Conservation (phyloP, 2,888 invertebrate genomes). For the Polietes domitor region DNA sequence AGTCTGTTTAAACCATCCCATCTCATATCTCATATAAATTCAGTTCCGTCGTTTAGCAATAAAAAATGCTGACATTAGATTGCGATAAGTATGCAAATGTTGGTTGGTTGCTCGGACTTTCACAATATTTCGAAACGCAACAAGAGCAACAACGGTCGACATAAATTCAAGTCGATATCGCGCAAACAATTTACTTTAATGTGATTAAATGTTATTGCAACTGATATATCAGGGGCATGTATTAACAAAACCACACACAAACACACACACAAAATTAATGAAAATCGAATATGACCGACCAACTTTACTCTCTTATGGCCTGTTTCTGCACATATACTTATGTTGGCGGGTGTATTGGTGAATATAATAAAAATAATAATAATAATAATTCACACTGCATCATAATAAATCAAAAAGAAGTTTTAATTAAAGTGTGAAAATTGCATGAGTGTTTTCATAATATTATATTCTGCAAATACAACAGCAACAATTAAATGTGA, state of each 20-base stretch:
- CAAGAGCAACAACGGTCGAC: background rate
- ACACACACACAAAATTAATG: constrained; percentile 4
- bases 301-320: too few relatives aligned
- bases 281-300: constrained; percentile 9
- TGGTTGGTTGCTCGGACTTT: too few relatives aligned
- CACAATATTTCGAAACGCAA: background rate
- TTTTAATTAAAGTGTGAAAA: constrained; percentile 62
- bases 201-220: constrained; percentile 48
- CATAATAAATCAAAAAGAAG: constrained; percentile 64
- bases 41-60: constrained; percentile 18
- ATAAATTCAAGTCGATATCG: constrained; percentile 41
- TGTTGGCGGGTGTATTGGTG: background rate
- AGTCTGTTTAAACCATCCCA: background rate
- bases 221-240: constrained; percentile 37
- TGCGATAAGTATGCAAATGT: constrained; percentile 26
- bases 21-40: too few relatives aligned
- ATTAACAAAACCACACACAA: too few relatives aligned
- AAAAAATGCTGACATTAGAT: constrained; percentile 11
- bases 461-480: constrained; percentile 42
- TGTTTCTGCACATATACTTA: background rate
- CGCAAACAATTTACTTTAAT: constrained; percentile 44
- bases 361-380: too few relatives aligned
- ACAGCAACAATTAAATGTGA: constrained; percentile 35
- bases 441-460: constrained; percentile 51
- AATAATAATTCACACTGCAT: constrained; percentile 59